Evolutionary conservation across 2,888 invertebrate species (phyloP).

Genomic region (Clanis bilineata): DNA sequence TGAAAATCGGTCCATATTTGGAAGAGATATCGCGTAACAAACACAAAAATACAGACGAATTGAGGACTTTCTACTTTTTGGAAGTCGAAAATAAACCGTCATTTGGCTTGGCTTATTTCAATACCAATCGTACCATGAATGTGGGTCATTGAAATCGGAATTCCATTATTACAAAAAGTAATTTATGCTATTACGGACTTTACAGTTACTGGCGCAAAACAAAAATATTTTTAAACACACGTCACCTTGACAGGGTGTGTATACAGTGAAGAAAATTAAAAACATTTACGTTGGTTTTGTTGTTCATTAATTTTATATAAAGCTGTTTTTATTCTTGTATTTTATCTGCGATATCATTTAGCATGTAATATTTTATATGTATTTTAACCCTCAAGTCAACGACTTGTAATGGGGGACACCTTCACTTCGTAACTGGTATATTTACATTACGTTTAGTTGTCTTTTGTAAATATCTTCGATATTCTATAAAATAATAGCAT

Average conservation of each 20-base stretch:
- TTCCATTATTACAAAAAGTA: neutral
- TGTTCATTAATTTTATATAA: conserved; percentile 39
- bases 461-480: neutral
- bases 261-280: conserved; percentile 37
- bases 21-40: too few species aligned
- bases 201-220: conserved; percentile 26
- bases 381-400: conserved; percentile 48
- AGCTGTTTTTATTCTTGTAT: conserved; percentile 32
- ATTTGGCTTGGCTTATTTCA: neutral
- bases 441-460: neutral
- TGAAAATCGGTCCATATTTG: too few species aligned
- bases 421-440: conserved; percentile 52
- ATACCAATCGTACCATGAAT: neutral
- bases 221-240: conserved; percentile 31
- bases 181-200: conserved; percentile 12
- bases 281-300: conserved; percentile 35
- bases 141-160: conserved; percentile 8
- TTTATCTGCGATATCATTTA: conserved; percentile 41
- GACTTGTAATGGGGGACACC: conserved; percentile 58
- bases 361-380: conserved; percentile 51
- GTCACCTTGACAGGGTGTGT: conserved; percentile 38
- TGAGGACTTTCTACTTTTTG: too few species aligned
- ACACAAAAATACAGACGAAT: too few species aligned
- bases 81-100: neutral
- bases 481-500: neutral